Evolutionary conservation across 2,113 vertebrate genomes (phyloP), one percentile per base, ranked within the genome.

Genomic region (Eidolon helvum): DNA sequence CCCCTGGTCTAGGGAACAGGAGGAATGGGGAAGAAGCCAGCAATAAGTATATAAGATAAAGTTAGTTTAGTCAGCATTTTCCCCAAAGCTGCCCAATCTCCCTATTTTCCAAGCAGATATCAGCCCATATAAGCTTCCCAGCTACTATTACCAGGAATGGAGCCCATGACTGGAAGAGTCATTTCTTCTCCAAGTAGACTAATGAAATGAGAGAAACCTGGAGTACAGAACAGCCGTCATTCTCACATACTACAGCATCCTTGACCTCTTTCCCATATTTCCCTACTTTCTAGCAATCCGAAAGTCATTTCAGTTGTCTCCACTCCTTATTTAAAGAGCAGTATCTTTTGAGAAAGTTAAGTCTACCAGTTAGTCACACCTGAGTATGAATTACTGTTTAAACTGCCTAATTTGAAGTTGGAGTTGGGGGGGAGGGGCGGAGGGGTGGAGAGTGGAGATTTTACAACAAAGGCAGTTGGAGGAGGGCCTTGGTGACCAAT

Each of bases 271-370:
- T 61, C 35, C 18, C 53, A 9, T 7, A 30, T 72, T 79, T 68
- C 53, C 71, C 59, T 87, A 88, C 57, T 87, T 96, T 48, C 87
- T 72, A 66, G 28, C 38, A 75, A 80, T 66, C 33, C 48, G 57
- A 96, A 94, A 90, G 74, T 83, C 87, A 87, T 75, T 94, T 80
- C 40, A 45, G 21, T 57, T 71, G 74, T 96, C 35, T 92, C 30
- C 38, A 26, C 22, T 80, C 19, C 87, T 80, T 82, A n/a, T 69
- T 96, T 91, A 90, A 92, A 96, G 22, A 84, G 45, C 93, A 96
- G 33, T 55, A 61, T 68, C 68, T 93, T 97, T 40, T 33, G 68
- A 69, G 53, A 88, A 97, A 87, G 40, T 92, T 74, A 91, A 87
- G 45, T 75, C 90, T 66, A 95, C 83, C 89, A 55, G 59, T 83